Conservation (phyloP, 92 coral and sea anemone genomes). For the Epizoanthus rinbou region DNA sequence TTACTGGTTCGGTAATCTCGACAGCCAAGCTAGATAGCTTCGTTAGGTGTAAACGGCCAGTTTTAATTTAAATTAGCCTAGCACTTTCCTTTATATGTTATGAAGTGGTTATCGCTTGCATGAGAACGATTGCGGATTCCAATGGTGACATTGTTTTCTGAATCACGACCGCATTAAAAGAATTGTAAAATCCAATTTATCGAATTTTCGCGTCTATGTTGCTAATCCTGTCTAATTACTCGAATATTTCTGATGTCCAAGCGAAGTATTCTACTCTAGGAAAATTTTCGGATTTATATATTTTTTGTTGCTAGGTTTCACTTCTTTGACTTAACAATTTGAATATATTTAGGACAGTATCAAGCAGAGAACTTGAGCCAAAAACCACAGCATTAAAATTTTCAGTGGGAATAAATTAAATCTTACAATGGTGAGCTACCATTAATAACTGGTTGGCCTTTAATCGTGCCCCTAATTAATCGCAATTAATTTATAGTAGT, state of each 20-base stretch:
- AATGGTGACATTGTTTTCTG: background rate
- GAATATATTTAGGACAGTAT: background rate
- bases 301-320: slow-evolving; percentile 1
- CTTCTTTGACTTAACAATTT: background rate
- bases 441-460: too few relatives aligned
- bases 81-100: background rate
- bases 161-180: background rate
- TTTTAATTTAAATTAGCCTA: slow-evolving; percentile 12
- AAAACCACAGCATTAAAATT: too few relatives aligned
- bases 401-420: too few relatives aligned
- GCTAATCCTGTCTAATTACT: background rate
- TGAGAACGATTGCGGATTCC: background rate
- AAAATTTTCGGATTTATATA: slow-evolving; percentile 1
- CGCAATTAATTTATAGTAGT: too few relatives aligned
- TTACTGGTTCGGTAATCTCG: too few relatives aligned
- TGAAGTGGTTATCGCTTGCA: slow-evolving; percentile 15
- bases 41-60: background rate
- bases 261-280: background rate
- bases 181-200: background rate
- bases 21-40: background rate
- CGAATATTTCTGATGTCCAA: background rate
- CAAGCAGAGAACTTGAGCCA: too few relatives aligned
- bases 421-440: too few relatives aligned
- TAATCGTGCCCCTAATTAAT: too few relatives aligned
- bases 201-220: background rate